Evolutionary conservation across 92 coral and sea anemone genomes (phyloP).

Genomic region (Porites lobata): DNA sequence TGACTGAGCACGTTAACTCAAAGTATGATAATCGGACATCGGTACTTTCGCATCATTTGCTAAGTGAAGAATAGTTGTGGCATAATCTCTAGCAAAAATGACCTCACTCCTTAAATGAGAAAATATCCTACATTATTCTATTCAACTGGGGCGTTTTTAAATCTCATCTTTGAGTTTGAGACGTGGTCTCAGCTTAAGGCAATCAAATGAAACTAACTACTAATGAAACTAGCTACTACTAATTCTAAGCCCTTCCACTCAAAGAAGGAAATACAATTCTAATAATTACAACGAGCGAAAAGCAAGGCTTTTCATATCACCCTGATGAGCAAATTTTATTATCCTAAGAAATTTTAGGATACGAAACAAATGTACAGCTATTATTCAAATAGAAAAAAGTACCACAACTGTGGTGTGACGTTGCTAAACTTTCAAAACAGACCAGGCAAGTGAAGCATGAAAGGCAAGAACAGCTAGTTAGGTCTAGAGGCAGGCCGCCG

Average conservation of each 20-base stretch:
- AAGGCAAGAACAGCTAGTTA: no score
- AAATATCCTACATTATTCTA: not conserved
- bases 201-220: not conserved
- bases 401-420: no score
- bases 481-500: no score
- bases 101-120: not conserved
- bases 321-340: not conserved
- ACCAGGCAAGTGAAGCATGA: no score
- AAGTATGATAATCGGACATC: no score
- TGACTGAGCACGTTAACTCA: no score
- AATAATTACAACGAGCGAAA: not conserved
- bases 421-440: no score
- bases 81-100: not conserved
- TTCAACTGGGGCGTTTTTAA: not conserved
- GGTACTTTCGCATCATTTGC: no score
- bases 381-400: not conserved
- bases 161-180: not conserved
- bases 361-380: constrained; percentile 25
- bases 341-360: not conserved
- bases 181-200: not conserved
- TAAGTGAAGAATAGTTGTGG: not conserved
- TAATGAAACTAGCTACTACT: not conserved
- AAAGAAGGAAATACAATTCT: not conserved
- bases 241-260: not conserved
- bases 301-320: not conserved